These are phyloP conservation scores for Pollenia amentaria DNA, from an alignment of 2,888 invertebrate genomes.

Conservation along the genomic window DNA sequence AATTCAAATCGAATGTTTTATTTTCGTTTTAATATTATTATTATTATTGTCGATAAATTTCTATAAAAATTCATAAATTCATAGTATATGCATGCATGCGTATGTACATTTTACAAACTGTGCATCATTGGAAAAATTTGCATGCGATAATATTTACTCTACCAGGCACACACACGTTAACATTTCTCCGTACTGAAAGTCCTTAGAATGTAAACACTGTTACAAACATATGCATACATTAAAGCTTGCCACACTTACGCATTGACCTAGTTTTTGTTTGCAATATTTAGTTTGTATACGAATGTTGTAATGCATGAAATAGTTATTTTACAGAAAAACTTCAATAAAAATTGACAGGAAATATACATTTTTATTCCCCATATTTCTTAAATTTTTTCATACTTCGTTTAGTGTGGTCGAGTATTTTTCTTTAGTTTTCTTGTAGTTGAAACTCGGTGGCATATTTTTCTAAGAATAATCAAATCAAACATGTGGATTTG, in stretches of 20 bases:
- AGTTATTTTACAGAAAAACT: background rate
- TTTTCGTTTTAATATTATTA: no score
- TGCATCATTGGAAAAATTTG: conserved; percentile 16
- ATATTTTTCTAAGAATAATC: background rate
- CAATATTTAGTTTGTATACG: background rate
- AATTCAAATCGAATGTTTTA: no score
- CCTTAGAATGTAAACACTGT: background rate
- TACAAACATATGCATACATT: background rate
- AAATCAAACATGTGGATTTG: conserved; percentile 18
- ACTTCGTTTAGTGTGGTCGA: no score
- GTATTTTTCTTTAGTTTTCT: no score
- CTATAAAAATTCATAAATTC: conserved; percentile 31
- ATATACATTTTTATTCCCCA: background rate
- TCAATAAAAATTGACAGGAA: conserved; percentile 19
- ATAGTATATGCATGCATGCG: no score
- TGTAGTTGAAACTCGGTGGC: no score
- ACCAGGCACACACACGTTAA: background rate
- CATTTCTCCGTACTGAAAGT: background rate
- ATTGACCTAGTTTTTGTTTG: conserved; percentile 19
- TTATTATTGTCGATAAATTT: background rate
- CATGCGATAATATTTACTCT: conserved; percentile 21
- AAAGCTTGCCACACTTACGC: conserved; percentile 18
- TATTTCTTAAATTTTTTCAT: background rate
- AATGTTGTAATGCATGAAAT: background rate
- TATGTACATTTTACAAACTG: no score